phyloP scores from a whole-genome alignment of 2,113 vertebrate genomes.

The Podilymbus podiceps region DNA sequence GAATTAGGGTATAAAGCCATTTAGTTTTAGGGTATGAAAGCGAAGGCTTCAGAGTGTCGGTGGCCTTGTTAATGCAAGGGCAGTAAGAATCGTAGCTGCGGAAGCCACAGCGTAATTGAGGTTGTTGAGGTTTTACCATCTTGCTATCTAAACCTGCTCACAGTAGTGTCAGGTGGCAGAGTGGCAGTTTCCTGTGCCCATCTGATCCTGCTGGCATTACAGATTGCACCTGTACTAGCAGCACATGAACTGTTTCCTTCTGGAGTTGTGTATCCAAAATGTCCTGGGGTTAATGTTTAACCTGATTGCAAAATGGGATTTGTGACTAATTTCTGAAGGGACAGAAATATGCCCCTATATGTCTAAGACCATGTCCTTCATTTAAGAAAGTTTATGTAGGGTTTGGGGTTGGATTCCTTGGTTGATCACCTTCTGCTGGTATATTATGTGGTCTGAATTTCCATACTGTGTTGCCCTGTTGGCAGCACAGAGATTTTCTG shows the following conservation, averaged over 20 bases:
- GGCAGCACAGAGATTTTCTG: neutral
- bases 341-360: neutral
- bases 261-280: neutral
- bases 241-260: neutral
- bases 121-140: neutral
- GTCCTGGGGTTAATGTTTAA: conserved; percentile 1
- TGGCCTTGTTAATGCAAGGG: neutral
- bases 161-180: neutral
- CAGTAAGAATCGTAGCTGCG: neutral
- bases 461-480: neutral
- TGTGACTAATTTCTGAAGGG: neutral
- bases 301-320: neutral
- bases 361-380: neutral
- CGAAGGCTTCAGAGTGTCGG: neutral
- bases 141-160: neutral
- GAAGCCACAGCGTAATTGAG: neutral
- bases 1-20: neutral
- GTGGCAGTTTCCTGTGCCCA: neutral
- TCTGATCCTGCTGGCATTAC: conserved; percentile 38
- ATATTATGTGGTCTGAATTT: neutral
- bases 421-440: neutral
- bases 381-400: neutral
- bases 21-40: neutral
- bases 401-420: neutral
- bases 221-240: neutral